These are phyloP conservation scores for Pluvialis apricaria DNA, from an alignment of 2,113 vertebrate genomes.

Conservation along the genomic window DNA sequence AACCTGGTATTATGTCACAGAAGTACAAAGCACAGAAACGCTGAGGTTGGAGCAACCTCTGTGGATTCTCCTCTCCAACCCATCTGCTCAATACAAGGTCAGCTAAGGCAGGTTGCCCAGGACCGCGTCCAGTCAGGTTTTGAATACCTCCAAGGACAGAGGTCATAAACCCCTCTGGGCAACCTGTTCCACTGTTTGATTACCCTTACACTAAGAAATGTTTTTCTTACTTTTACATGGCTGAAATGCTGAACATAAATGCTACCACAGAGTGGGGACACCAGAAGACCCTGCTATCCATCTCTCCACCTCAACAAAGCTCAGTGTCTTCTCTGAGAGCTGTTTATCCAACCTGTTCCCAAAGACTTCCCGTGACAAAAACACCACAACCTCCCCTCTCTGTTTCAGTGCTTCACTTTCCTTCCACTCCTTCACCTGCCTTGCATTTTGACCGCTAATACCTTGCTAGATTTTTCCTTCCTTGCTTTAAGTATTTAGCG, in stretches of 20 bases:
- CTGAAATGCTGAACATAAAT: not conserved
- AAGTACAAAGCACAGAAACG: not conserved
- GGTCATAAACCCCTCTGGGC: not conserved
- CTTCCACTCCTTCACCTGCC: not conserved
- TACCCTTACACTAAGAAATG: not conserved
- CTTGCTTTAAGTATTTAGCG: not conserved
- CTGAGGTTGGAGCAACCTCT: not conserved
- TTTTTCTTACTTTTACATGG: not conserved
- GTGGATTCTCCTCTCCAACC: not conserved
- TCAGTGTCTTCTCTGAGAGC: not conserved
- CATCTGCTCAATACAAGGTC: not conserved
- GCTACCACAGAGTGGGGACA: not conserved
- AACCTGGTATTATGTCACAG: not conserved
- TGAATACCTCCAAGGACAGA: not conserved
- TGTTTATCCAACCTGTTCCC: not conserved
- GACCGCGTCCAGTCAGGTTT: not conserved
- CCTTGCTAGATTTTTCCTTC: not conserved
- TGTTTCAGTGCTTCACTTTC: not conserved
- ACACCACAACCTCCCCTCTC: rapidly evolving
- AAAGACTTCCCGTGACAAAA: not conserved
- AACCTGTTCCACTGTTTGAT: not conserved
- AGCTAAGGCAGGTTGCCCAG: not conserved
- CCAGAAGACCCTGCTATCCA: not conserved
- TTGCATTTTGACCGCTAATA: not conserved
- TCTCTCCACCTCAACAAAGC: not conserved